These are phyloP conservation scores for Drosophila ezoana DNA, from an alignment of 2,888 invertebrate genomes.

Conservation along the genomic window DNA sequence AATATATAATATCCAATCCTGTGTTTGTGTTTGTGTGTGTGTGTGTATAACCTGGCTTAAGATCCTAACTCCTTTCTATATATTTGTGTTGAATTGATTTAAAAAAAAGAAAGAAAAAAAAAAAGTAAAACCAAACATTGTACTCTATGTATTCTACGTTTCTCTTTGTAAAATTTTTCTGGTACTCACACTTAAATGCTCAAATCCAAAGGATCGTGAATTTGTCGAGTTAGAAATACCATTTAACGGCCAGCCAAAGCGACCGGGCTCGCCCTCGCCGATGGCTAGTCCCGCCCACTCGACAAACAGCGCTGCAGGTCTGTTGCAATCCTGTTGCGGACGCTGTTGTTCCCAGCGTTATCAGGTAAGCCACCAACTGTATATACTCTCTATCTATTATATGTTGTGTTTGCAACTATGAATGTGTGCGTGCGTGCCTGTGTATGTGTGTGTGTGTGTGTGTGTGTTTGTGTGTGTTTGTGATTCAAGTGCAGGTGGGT, in stretches of 20 bases:
- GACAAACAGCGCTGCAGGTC: conserved; percentile 89
- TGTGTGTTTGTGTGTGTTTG: conserved; percentile 2
- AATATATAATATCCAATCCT: conserved; percentile 24
- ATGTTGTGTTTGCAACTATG: conserved; percentile 21
- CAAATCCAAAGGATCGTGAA: conserved; percentile 92
- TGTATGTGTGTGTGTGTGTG: conserved; percentile 14
- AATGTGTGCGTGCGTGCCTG: conserved; percentile 6
- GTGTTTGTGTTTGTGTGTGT: conserved; percentile 45
- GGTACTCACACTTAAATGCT: conserved; percentile 61
- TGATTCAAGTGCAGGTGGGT: conserved; percentile 52
- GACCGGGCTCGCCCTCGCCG: conserved; percentile 95
- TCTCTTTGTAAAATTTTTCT: conserved; percentile 76
- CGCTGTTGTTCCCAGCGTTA: conserved; percentile 95
- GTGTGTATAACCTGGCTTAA: conserved; percentile 37
- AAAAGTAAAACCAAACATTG: conserved; percentile 61
- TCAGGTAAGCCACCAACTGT: conserved; percentile 87
- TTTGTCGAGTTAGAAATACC: conserved; percentile 98
- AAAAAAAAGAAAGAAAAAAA: conserved; percentile 17
- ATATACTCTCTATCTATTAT: conserved; percentile 32
- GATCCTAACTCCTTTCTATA: conserved; percentile 49
- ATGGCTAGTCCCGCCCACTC: conserved; percentile 95
- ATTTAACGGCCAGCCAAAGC: conserved; percentile 96
- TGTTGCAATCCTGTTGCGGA: conserved; percentile 93
- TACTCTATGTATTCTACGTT: conserved; percentile 76
- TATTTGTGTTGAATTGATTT: conserved; percentile 47